phyloP scores from a whole-genome alignment of 1,140 invertebrate species.

The Brachionus angularis region DNA sequence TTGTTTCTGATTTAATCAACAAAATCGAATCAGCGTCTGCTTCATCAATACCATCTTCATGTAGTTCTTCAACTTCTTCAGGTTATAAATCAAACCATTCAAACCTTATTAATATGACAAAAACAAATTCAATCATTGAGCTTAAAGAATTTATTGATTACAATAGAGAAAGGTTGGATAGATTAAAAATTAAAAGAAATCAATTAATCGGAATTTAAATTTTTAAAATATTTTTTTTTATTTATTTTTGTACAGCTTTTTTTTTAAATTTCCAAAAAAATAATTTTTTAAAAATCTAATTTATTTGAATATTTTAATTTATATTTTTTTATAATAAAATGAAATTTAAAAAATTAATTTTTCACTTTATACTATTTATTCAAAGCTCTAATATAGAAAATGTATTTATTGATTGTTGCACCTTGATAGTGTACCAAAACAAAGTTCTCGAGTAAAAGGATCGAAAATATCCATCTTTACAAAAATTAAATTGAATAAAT shows the following conservation, averaged over 20 bases:
- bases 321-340: too few relatives aligned
- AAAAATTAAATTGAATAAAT: too few relatives aligned
- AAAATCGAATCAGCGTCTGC: constrained; percentile 26
- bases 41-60: constrained; percentile 1
- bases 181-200: constrained; percentile 16
- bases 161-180: constrained; percentile 16
- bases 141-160: constrained; percentile 17
- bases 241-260: constrained; percentile 4
- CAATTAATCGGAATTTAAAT: constrained; percentile 4
- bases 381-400: too few relatives aligned
- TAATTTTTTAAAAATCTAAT: too few relatives aligned
- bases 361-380: too few relatives aligned
- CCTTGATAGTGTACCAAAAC: too few relatives aligned
- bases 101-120: not conserved
- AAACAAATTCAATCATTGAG: constrained; percentile 8
- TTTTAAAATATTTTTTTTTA: not conserved
- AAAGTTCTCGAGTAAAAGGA: too few relatives aligned
- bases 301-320: too few relatives aligned
- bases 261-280: too few relatives aligned
- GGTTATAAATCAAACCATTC: constrained; percentile 18
- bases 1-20: constrained; percentile 16
- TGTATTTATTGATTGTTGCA: too few relatives aligned
- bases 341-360: too few relatives aligned
- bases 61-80: constrained; percentile 2
- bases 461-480: too few relatives aligned